Evolutionary conservation across 2,113 vertebrate genomes (phyloP).

Genomic region (Plestiodon gilberti): DNA sequence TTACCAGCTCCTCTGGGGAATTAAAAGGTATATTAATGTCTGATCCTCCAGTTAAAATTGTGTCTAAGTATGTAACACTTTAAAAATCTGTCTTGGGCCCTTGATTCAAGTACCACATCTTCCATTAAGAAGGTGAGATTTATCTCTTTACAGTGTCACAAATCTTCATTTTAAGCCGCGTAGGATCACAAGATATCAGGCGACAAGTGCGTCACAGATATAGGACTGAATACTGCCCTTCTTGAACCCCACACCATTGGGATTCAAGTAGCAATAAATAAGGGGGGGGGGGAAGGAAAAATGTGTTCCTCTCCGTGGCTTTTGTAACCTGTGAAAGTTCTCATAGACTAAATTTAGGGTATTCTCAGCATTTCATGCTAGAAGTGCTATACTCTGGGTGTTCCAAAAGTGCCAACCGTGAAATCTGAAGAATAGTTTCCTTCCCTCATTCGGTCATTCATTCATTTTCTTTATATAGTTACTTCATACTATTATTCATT

Average conservation of each 20-base stretch:
- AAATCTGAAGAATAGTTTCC: not conserved
- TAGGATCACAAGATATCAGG: slow-evolving; percentile 21
- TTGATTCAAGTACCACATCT: slow-evolving; percentile 43
- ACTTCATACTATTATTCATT: not conserved
- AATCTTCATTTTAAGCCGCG: slow-evolving; percentile 30
- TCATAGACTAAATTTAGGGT: not conserved
- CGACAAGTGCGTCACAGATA: slow-evolving; percentile 20
- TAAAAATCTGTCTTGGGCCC: slow-evolving; percentile 36
- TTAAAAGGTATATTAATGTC: slow-evolving; percentile 39
- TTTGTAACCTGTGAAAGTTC: slow-evolving; percentile 9
- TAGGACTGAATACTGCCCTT: not conserved
- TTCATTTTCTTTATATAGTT: not conserved
- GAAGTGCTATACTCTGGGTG: not conserved
- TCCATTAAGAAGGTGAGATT: slow-evolving; percentile 41
- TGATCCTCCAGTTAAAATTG: slow-evolving; percentile 43
- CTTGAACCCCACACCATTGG: slow-evolving; percentile 19
- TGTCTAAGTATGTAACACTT: slow-evolving; percentile 40
- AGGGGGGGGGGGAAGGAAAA: not conserved
- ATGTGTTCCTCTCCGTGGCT: not conserved
- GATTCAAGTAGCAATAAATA: slow-evolving; percentile 23
- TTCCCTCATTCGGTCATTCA: not conserved
- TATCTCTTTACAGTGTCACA: slow-evolving; percentile 35
- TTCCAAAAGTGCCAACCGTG: not conserved
- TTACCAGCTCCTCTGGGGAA: slow-evolving; percentile 38
- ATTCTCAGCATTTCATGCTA: not conserved